A percentile compares a stretch with the other conserved stretches of the same genome.
phyloP scores from a whole-genome alignment of 2,113 vertebrate genomes.

The Microcebus ravelobensis region DNA sequence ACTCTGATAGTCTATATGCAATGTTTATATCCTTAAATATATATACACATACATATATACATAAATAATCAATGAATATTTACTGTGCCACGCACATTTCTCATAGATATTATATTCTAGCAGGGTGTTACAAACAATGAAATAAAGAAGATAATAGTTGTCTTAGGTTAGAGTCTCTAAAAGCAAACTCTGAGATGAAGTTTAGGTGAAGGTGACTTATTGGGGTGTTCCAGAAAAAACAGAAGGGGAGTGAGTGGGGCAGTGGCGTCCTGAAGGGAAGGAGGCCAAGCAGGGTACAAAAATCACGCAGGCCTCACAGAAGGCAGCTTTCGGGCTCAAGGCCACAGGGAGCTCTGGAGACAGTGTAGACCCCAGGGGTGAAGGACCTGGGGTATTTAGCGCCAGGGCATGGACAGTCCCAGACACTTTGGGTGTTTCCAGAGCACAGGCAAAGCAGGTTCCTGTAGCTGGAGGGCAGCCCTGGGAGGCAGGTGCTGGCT shows the following conservation, averaged over 20 bases:
- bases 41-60: background rate
- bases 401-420: background rate
- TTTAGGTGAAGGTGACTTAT: background rate
- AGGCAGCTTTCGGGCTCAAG: background rate
- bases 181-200: background rate
- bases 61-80: background rate
- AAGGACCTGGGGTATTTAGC: background rate
- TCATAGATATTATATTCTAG: background rate
- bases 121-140: background rate
- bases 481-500: background rate
- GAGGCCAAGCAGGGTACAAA: background rate
- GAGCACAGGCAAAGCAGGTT: background rate
- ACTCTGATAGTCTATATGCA: background rate
- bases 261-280: background rate
- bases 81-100: background rate
- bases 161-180: background rate
- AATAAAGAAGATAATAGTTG: background rate
- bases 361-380: accelerated
- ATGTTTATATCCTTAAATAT: background rate
- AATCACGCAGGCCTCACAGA: background rate
- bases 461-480: background rate
- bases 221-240: background rate
- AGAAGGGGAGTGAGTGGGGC: background rate
- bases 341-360: background rate
- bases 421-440: background rate